phyloP scores from a whole-genome alignment of 2,888 invertebrate species.

The Cerastoderma edule region DNA sequence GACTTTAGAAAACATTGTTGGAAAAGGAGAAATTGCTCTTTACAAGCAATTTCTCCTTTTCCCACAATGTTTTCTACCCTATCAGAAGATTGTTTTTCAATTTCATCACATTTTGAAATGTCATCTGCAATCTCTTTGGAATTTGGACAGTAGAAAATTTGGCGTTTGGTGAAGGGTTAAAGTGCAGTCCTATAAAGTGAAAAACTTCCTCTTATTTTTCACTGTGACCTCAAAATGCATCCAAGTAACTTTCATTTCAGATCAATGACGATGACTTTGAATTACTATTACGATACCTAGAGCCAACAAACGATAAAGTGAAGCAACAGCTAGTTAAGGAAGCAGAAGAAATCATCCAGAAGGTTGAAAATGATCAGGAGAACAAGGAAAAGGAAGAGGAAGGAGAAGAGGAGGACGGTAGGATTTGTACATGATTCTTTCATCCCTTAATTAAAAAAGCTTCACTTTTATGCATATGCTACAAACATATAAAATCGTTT shows the following conservation, averaged over 20 bases:
- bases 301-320: slow-evolving; percentile 66
- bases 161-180: not conserved
- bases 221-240: not conserved
- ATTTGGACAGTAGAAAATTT: not conserved
- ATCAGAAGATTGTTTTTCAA: not conserved
- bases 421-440: not conserved
- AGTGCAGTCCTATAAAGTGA: no score
- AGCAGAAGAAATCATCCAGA: slow-evolving; percentile 65
- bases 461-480: no score
- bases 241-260: slow-evolving; percentile 40
- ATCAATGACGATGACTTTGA: slow-evolving; percentile 64
- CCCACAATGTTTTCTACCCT: no score
- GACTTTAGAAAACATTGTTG: no score
- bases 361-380: slow-evolving; percentile 45
- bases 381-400: slow-evolving; percentile 10
- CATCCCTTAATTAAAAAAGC: no score
- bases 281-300: slow-evolving; percentile 68
- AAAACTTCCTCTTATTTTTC: not conserved
- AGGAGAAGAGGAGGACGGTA: slow-evolving; percentile 6
- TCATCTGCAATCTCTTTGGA: not conserved
- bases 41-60: no score
- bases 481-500: no score
- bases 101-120: not conserved
- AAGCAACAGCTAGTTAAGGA: slow-evolving; percentile 62
- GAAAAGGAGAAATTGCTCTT: no score